Evolutionary conservation across 2,888 invertebrate genomes (phyloP), one percentile per base, ranked within the genome.

Genomic region (Eupithecia vulgata): DNA sequence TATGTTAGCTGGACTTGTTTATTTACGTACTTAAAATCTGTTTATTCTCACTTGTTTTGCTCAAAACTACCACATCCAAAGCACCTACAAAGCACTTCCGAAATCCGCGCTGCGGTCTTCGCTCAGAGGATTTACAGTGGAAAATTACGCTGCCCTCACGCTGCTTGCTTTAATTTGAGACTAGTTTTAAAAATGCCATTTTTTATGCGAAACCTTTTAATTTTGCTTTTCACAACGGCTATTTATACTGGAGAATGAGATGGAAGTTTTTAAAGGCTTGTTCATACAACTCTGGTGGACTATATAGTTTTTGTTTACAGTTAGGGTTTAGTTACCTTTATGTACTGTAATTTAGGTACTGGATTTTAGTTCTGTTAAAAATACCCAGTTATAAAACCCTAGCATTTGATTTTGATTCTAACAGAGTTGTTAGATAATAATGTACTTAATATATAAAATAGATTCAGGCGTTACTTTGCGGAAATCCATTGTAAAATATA

Each of bases 131-230:
- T 80, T 81, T 83, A 81, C 81, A 78, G 83, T 79, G 83, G 85
- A 88, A 89, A 89, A 89, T 90, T 87, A 87, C 88, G 79, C 83
- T 79, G 81, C 83, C 81, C 86, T 34, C 80, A 77, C 77, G 83
- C 80, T 76, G 82, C 84, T 87, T 84, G 85, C 81, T 87, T 87
- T 89, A 88, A 89, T 89, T 87, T 85, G 81, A 84, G 83, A 83
- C 83, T 84, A 82, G 81, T 84, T 85, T 83, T 79, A 81, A 79
- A 52, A 81, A 82, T 81, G 81, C 81, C 82, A 80, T 83, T 85
- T 83, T 86, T 83, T 82, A 81, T 78, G 79, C 71, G 77, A 68
- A 81, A 79, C 77, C 79, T 82, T 80, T 82, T 81, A 81, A 81
- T 82, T 79, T 79, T 75, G 74, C 76, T 76, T 75, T 72, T 57